Conservation (phyloP, 2,888 invertebrate genomes). For the Lasioglossum lativentre region DNA sequence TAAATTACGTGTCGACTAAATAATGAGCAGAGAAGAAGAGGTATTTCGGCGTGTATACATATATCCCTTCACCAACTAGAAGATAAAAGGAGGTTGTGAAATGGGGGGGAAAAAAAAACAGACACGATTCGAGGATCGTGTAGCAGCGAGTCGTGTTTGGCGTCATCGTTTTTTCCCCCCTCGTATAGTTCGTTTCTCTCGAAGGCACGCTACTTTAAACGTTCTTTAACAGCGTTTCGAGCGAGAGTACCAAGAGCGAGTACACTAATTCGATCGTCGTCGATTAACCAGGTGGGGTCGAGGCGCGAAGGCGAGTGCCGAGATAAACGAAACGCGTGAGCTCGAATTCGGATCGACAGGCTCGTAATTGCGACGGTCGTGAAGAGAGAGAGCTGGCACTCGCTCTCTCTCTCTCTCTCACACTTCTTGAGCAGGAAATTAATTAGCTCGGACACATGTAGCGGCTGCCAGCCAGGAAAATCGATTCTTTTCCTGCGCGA, state of each 20-base stretch:
- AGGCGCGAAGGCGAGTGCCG: neutral
- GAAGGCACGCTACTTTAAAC: neutral
- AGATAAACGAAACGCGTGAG: constrained; percentile 13
- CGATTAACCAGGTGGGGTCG: constrained; percentile 2
- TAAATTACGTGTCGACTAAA: neutral
- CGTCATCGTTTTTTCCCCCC: neutral
- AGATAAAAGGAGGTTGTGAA: neutral
- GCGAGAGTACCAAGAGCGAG: neutral
- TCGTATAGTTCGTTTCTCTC: neutral
- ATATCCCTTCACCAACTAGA: neutral
- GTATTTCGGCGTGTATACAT: neutral
- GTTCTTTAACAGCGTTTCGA: constrained; percentile 2
- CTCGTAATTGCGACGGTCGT: constrained; percentile 1
- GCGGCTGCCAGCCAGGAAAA: neutral
- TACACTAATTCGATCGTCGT: constrained; percentile 7
- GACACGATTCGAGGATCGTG: neutral
- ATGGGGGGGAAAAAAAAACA: neutral
- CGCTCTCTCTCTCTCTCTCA: neutral
- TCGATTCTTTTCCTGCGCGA: constrained; percentile 14
- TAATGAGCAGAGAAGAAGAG: neutral
- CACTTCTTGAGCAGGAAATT: constrained; percentile 9
- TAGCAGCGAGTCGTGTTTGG: neutral
- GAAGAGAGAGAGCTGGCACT: neutral
- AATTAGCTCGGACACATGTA: constrained; percentile 15
- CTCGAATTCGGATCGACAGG: constrained; percentile 5